Percentiles rank a stretch among this genome's conserved stretches.
Conservation (phyloP, 2,888 invertebrate genomes). For the Lycocerus yunnanus region DNA sequence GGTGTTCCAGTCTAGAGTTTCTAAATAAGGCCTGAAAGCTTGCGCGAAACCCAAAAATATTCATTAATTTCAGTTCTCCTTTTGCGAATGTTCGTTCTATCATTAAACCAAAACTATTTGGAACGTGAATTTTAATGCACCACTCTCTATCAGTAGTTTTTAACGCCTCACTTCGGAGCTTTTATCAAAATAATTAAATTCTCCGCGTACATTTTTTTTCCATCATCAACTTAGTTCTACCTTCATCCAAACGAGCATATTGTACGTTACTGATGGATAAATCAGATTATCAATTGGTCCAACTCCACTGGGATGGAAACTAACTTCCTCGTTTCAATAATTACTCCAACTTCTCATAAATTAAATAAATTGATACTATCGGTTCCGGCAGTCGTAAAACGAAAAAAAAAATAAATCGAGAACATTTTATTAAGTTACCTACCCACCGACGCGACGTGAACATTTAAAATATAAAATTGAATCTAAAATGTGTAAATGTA, state of each 20-base stretch:
- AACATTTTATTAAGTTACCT: neutral
- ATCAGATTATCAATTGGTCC: too few relatives aligned
- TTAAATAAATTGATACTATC: neutral
- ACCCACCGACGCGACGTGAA: neutral
- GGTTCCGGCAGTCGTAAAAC: neutral
- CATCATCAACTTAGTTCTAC: too few relatives aligned
- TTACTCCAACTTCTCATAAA: neutral
- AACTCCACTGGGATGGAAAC: too few relatives aligned
- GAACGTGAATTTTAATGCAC: slow-evolving; percentile 5
- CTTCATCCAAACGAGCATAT: too few relatives aligned
- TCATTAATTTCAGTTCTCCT: slow-evolving; percentile 8
- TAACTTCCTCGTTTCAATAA: neutral
- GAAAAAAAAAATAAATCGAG: neutral
- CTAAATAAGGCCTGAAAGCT: slow-evolving; percentile 5
- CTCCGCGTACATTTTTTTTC: neutral
- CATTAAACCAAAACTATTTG: slow-evolving; percentile 4
- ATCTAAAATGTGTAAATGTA: neutral
- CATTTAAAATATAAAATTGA: neutral
- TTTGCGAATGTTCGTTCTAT: slow-evolving; percentile 1
- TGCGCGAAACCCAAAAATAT: slow-evolving; percentile 13
- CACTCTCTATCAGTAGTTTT: neutral
- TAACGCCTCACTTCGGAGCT: neutral
- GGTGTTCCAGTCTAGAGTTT: slow-evolving; percentile 12
- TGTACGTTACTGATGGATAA: too few relatives aligned
- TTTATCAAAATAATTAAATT: neutral